Conservation (phyloP, 30 jellyfish, hydroid and myxozoan species). For the Calvadosia cruxmelitensis region DNA sequence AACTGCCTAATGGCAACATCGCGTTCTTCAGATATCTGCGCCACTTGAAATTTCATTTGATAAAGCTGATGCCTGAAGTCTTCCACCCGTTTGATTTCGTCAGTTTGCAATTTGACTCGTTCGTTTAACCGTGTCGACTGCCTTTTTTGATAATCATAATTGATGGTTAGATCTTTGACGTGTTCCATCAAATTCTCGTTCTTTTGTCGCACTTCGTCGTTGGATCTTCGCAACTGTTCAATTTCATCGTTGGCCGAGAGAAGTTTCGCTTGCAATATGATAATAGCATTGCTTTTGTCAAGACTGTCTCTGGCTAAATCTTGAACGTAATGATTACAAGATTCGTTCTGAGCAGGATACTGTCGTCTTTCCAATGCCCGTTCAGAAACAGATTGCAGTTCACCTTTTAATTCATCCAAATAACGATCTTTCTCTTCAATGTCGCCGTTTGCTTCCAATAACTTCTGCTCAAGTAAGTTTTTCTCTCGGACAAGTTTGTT, state of each 20-base stretch:
- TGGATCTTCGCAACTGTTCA: slow-evolving; percentile 20
- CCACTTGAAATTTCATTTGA: slow-evolving; percentile 42
- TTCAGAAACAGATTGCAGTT: slow-evolving; percentile 8
- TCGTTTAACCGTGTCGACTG: slow-evolving; percentile 56
- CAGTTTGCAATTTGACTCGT: slow-evolving; percentile 47
- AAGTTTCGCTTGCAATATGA: slow-evolving; percentile 6
- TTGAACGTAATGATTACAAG: background rate
- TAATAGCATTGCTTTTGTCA: slow-evolving; percentile 27
- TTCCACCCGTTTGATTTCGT: slow-evolving; percentile 37
- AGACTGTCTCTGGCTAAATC: slow-evolving; percentile 16
- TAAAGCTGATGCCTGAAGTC: slow-evolving; percentile 47
- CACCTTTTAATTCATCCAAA: slow-evolving; percentile 33
- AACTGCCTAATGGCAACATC: slow-evolving; percentile 54
- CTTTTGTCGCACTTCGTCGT: slow-evolving; percentile 38
- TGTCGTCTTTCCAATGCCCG: background rate
- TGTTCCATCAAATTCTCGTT: slow-evolving; percentile 57
- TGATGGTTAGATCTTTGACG: slow-evolving; percentile 63
- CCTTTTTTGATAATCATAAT: slow-evolving; percentile 61
- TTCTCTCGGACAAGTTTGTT: slow-evolving; percentile 51
- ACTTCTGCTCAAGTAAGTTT: slow-evolving; percentile 39
- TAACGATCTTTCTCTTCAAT: slow-evolving; percentile 30
- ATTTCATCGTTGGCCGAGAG: slow-evolving; percentile 34
- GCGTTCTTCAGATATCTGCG: slow-evolving; percentile 48
- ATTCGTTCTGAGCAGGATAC: background rate
- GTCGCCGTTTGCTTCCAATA: slow-evolving; percentile 32